Percentiles rank a stretch among this genome's conserved stretches.
Evolutionary conservation across 1,140 invertebrate genomes (phyloP).

Genomic region (Lucilia sericata): DNA sequence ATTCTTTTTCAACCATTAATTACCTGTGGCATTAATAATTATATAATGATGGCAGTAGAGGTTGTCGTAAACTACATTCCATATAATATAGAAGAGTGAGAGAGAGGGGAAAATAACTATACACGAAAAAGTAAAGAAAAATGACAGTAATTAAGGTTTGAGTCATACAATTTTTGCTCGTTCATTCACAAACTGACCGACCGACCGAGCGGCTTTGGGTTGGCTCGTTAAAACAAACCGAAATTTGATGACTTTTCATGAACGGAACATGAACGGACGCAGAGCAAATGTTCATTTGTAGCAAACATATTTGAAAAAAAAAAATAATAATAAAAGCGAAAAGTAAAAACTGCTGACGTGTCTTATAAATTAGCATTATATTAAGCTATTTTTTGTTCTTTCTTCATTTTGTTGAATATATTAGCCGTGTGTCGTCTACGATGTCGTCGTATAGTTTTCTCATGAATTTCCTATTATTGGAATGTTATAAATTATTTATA

Average conservation of each 20-base stretch:
- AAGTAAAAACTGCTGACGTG: constrained; percentile 35
- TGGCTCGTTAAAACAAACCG: not conserved
- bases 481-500: constrained; percentile 41
- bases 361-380: constrained; percentile 40
- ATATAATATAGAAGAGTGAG: not conserved
- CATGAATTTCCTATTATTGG: constrained; percentile 39
- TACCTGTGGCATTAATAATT: constrained; percentile 39
- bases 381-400: not conserved
- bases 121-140: not conserved
- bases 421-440: not conserved
- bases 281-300: constrained; percentile 11
- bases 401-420: not conserved
- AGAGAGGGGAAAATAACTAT: not conserved
- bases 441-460: not conserved
- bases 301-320: not conserved
- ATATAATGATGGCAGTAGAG: constrained; percentile 20
- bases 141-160: constrained; percentile 17
- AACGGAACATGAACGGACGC: not conserved
- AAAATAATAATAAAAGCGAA: not conserved
- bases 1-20: constrained; percentile 33
- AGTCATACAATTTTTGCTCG: not conserved
- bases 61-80: constrained; percentile 8
- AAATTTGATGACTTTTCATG: constrained; percentile 29
- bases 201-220: not conserved
- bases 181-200: not conserved